These are phyloP conservation scores for Tetropium fuscum DNA, from an alignment of 2,888 invertebrate species.

Conservation along the genomic window DNA sequence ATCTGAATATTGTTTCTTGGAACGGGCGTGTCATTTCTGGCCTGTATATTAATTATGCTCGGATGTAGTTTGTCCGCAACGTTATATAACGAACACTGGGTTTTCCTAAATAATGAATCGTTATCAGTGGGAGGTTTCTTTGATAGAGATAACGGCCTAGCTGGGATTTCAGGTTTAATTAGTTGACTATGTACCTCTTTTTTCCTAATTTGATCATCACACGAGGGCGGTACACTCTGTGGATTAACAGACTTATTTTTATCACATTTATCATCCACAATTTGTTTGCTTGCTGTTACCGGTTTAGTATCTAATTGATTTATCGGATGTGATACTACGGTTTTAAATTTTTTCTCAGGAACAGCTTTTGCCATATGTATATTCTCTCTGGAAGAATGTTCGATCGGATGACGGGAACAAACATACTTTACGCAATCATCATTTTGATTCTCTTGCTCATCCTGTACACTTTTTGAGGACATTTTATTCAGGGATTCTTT, in stretches of 20 bases:
- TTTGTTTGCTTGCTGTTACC: neutral
- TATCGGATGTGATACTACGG: neutral
- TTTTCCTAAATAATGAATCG: constrained; percentile 70
- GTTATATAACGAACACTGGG: constrained; percentile 74
- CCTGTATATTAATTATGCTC: constrained; percentile 64
- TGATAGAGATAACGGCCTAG: constrained; percentile 79
- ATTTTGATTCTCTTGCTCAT: too few species aligned
- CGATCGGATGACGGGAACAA: too few species aligned
- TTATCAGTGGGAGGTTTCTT: constrained; percentile 48
- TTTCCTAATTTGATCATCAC: constrained; percentile 68
- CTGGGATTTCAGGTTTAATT: constrained; percentile 84
- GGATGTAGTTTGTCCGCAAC: constrained; percentile 81
- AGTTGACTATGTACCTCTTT: constrained; percentile 64
- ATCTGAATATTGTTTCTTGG: constrained; percentile 49
- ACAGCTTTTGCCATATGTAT: neutral
- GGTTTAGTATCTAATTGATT: neutral
- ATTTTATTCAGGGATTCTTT: too few species aligned
- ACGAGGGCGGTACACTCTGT: constrained; percentile 8
- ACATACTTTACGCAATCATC: too few species aligned
- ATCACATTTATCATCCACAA: neutral
- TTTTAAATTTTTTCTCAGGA: neutral
- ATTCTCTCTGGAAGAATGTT: neutral
- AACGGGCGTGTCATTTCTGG: constrained; percentile 53
- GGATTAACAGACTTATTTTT: neutral
- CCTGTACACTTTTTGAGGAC: too few species aligned